Conservation (phyloP, 2,797 vertebrate genomes). For the Danio tinwini region DNA sequence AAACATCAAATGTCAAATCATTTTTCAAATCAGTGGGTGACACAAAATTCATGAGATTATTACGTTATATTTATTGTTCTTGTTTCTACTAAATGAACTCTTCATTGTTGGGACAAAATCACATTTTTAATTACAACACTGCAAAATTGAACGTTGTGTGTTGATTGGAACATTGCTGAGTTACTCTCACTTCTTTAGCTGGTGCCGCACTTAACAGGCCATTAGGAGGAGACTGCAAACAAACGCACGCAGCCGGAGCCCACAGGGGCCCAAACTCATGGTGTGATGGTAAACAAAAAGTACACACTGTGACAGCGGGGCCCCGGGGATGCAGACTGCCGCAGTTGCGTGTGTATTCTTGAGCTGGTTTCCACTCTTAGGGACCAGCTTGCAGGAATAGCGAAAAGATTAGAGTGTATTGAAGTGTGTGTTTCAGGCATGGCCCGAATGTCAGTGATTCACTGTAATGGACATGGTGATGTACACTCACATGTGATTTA, state of each 20-base stretch:
- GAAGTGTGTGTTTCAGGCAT: conserved; percentile 2
- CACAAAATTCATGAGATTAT: too few relatives aligned
- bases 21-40: too few relatives aligned
- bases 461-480: conserved; percentile 8
- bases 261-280: background rate
- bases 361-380: conserved; percentile 23
- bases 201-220: conserved; percentile 26
- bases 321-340: conserved; percentile 27
- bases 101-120: background rate
- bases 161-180: background rate
- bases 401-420: background rate
- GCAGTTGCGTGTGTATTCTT: conserved; percentile 9
- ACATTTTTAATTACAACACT: background rate
- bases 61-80: too few relatives aligned
- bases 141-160: background rate
- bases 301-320: conserved; percentile 47
- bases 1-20: too few relatives aligned
- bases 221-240: conserved; percentile 31
- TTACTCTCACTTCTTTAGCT: conserved; percentile 6
- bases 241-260: conserved; percentile 34
- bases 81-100: background rate
- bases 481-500: background rate
- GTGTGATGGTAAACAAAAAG: conserved; percentile 43
- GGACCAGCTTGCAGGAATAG: conserved; percentile 1
- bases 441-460: conserved; percentile 1